Evolutionary conservation across 2,888 invertebrate genomes (phyloP), one percentile per base, ranked within the genome.

Genomic region (Synergus japonicus): DNA sequence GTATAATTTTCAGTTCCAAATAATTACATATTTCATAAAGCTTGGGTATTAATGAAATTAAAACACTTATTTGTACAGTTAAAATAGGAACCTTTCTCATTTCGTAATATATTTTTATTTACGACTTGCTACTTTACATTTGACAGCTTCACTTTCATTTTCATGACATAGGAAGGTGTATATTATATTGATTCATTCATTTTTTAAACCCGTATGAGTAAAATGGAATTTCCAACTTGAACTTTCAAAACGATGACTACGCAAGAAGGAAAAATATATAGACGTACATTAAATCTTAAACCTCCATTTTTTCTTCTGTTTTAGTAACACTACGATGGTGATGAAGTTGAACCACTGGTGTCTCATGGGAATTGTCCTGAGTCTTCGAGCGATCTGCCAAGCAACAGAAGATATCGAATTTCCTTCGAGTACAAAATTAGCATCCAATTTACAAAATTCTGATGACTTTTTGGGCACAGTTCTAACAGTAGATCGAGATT

Each of bases 321-420:
- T 41, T 4, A 73, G 73, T 54, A 54, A 49, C 5, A 54, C 49
- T 73, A 90, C 87, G 87, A 92, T 89, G 91, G 89, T 87, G 87
- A 84, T 89, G 85, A 88, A 86, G 85, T 87, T 84, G 85, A 88
- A 86, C 84, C 87, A 86, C 84, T 90, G 89, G 89, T 87, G 90
- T 85, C 84, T 90, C 79, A 83, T 90, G 81, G 89, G 87, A 84
- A 86, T 89, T 76, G 78, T 90, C 79, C 85, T 90, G 79, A 80
- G 83, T 58, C 76, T 88, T 76, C 85, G 81, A 60, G 81, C 86
- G 82, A 84, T 79, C 65, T 79, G 81, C 65, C 82, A 82, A 54
- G 82, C 80, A 73, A 82, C 79, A 44, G 81, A 83, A 76, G 78
- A 82, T 8, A 73, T 15, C 5, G 29, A 13, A 54, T 73, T 41